Base-by-base conservation (phyloP, 2,113 vertebrate species). In the Tychaedon coryphoeus region DNA sequence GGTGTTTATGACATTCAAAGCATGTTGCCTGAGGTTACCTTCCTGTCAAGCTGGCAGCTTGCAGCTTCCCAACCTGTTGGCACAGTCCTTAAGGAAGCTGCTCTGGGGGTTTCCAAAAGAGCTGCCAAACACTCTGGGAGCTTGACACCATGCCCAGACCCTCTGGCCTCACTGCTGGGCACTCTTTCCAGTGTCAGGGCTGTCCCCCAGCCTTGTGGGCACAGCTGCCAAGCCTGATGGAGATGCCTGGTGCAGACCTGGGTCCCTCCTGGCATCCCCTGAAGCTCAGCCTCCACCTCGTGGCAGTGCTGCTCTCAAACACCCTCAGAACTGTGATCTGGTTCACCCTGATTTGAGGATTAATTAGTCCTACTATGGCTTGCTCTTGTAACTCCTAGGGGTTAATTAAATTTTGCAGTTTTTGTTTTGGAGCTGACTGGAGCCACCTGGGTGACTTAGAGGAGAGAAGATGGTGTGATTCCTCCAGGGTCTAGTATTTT, bases 401-500 rank as follows among this genome's bases (percentile, higher is more conserved):
- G 51, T 16, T 82, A 75, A 75, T 51, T 72, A 60, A 26, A 43
- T 56, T 75, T 40, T 73, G 14, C 31, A 69, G 2, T 8, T 50
- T 70, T 50, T 34, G 88, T 4, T 43, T 88, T 26, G 28, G 67
- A 75, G 64, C 9, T 31, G 56, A 14, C 12, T 56, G 53, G 18
- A 69, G 24, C 8, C 38, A 47, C 33, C 4, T 0, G 5, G 33
- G 45, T 62, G 72, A 51, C 43, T 33, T 53, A 15, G 5, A 38
- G 2, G 8, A 31, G 8, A 56, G 14, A 45, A 4, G 8, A 2
- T 14, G 70, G 14, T 26, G 8, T 2, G 5, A 5, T 9, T 76
- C 14, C 14, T 69, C 17, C 0, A 0, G 23, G 5, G 13, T 6
- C 26, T 67, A 9, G 26, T 65, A 34, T 4, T 5, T 62, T 43